Evolutionary conservation across 2,888 invertebrate genomes (phyloP).

Genomic region (Synanthedon formicaeformis): DNA sequence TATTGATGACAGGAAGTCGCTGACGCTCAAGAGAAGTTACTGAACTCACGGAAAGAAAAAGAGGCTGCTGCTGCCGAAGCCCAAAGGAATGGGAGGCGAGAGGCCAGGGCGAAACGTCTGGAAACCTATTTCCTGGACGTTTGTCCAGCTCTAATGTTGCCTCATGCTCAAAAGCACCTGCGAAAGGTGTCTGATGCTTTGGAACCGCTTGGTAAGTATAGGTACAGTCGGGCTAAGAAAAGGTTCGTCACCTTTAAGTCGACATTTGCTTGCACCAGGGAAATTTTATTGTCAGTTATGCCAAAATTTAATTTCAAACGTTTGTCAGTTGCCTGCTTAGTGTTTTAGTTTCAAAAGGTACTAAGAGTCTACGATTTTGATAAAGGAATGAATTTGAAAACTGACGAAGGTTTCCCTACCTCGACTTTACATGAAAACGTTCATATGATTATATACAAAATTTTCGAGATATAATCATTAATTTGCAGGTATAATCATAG

Average conservation of each 20-base stretch:
- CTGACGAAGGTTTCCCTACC: too few relatives aligned
- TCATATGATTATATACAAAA: neutral
- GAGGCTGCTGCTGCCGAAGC: constrained; percentile 54
- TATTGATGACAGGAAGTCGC: constrained; percentile 35
- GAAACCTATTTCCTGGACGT: constrained; percentile 59
- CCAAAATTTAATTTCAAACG: too few relatives aligned
- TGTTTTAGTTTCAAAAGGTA: too few relatives aligned
- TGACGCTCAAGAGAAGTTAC: constrained; percentile 30
- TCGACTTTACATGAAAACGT: neutral
- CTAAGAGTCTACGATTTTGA: too few relatives aligned
- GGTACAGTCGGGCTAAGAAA: too few relatives aligned
- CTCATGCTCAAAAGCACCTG: constrained; percentile 60
- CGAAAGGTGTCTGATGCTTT: constrained; percentile 48
- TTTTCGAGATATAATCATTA: neutral
- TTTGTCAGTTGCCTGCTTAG: too few relatives aligned
- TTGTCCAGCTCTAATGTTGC: constrained; percentile 63
- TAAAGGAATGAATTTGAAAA: too few relatives aligned
- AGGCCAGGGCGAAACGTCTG: constrained; percentile 61
- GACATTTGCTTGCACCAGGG: too few relatives aligned
- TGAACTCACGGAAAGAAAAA: constrained; percentile 29
- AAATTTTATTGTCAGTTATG: too few relatives aligned
- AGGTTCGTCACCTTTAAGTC: too few relatives aligned
- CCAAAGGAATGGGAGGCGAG: constrained; percentile 55
- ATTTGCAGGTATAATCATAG: constrained; percentile 42
- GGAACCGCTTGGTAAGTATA: constrained; percentile 37